phyloP scores from a whole-genome alignment of 2,797 vertebrate species.

The Argya squamiceps region DNA sequence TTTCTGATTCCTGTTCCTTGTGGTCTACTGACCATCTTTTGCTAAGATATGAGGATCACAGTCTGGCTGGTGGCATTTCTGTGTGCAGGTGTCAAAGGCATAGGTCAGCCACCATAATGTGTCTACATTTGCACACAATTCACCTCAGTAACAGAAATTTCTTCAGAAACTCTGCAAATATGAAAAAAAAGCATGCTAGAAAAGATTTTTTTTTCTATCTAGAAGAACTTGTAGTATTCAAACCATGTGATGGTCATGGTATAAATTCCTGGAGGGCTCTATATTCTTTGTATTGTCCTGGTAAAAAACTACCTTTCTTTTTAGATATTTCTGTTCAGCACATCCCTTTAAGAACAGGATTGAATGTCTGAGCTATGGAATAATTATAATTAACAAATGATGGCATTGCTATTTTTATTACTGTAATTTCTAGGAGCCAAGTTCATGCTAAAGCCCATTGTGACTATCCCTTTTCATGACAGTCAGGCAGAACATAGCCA shows the following conservation, averaged over 20 bases:
- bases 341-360: neutral
- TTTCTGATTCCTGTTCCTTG: neutral
- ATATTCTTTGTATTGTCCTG: neutral
- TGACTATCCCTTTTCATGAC: slow-evolving; percentile 59
- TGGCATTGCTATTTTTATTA: slow-evolving; percentile 50
- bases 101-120: neutral
- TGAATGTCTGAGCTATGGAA: neutral
- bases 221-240: neutral
- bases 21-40: neutral
- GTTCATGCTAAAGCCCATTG: slow-evolving; percentile 33
- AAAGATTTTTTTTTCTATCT: neutral
- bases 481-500: slow-evolving; percentile 26
- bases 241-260: neutral
- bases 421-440: slow-evolving; percentile 31
- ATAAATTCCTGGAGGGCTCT: neutral
- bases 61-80: neutral
- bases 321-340: neutral
- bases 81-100: neutral
- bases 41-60: neutral
- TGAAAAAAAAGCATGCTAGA: neutral
- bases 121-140: fast-evolving
- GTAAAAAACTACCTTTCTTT: neutral
- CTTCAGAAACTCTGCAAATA: neutral
- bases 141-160: neutral
- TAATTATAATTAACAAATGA: slow-evolving; percentile 41